These are phyloP conservation scores for Protosalanx chinensis DNA, from an alignment of 2,797 vertebrate species.

Conservation along the genomic window DNA sequence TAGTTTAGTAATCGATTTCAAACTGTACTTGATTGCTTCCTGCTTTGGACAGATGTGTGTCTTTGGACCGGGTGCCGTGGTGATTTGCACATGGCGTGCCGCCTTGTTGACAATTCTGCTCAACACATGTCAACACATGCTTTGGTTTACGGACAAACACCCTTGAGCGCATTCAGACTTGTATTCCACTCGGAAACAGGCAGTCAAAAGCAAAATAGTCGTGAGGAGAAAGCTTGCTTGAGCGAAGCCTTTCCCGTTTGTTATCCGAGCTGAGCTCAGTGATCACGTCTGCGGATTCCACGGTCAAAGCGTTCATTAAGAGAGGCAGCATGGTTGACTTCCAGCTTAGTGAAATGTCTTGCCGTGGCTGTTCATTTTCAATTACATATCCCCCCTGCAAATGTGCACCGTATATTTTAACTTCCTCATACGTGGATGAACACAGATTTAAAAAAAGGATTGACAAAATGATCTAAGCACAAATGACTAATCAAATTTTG, in stretches of 20 bases:
- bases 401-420: conserved; percentile 51
- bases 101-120: background rate
- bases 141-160: background rate
- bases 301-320: conserved; percentile 52
- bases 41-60: background rate
- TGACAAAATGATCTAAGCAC: conserved; percentile 38
- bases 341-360: conserved; percentile 45
- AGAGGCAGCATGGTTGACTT: conserved; percentile 41
- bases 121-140: background rate
- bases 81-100: conserved; percentile 7
- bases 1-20: background rate
- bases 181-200: conserved; percentile 8
- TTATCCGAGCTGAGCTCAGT: conserved; percentile 49
- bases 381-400: conserved; percentile 36
- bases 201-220: conserved; percentile 41
- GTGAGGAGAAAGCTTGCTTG: conserved; percentile 17
- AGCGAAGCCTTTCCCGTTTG: conserved; percentile 35
- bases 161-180: background rate
- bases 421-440: conserved; percentile 47
- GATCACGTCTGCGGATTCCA: conserved; percentile 41
- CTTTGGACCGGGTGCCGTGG: background rate
- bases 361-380: conserved; percentile 48
- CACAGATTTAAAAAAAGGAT: conserved; percentile 34
- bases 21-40: background rate
- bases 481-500: conserved; percentile 34